phyloP scores from a whole-genome alignment of 2,888 invertebrate species.

The Stenolophus ochropezus region DNA sequence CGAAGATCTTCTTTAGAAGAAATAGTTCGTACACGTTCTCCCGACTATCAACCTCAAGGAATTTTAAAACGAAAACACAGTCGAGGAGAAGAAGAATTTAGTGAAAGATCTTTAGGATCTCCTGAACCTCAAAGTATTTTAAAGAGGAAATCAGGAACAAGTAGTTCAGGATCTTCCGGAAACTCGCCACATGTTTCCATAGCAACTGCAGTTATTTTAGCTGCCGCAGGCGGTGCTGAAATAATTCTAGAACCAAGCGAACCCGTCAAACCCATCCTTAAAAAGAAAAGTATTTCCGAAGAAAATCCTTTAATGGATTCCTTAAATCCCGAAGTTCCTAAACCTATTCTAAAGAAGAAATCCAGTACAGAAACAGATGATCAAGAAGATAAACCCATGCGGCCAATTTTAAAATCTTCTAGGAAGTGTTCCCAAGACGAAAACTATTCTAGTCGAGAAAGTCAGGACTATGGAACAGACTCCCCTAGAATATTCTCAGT shows the following conservation, averaged over 20 bases:
- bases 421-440: constrained; percentile 75
- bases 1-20: constrained; percentile 84
- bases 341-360: constrained; percentile 92
- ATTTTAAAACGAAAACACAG: constrained; percentile 84
- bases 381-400: constrained; percentile 82
- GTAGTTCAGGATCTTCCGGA: constrained; percentile 78
- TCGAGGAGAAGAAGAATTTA: constrained; percentile 77
- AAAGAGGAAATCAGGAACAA: constrained; percentile 85
- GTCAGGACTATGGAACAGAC: constrained; percentile 76
- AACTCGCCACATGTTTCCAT: constrained; percentile 81
- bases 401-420: constrained; percentile 86
- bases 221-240: constrained; percentile 78
- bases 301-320: constrained; percentile 77
- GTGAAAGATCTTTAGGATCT: constrained; percentile 78
- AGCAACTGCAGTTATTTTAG: constrained; percentile 80
- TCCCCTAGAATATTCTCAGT: constrained; percentile 76
- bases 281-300: constrained; percentile 87
- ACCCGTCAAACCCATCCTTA: constrained; percentile 84
- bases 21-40: constrained; percentile 78
- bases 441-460: constrained; percentile 71
- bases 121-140: constrained; percentile 87
- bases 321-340: constrained; percentile 74
- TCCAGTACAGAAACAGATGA: constrained; percentile 85
- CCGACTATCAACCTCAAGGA: constrained; percentile 80
- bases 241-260: constrained; percentile 72